A percentile compares a stretch with the other conserved stretches of the same genome.
Conservation (phyloP, 2,888 invertebrate genomes). For the Homarus gammarus region DNA sequence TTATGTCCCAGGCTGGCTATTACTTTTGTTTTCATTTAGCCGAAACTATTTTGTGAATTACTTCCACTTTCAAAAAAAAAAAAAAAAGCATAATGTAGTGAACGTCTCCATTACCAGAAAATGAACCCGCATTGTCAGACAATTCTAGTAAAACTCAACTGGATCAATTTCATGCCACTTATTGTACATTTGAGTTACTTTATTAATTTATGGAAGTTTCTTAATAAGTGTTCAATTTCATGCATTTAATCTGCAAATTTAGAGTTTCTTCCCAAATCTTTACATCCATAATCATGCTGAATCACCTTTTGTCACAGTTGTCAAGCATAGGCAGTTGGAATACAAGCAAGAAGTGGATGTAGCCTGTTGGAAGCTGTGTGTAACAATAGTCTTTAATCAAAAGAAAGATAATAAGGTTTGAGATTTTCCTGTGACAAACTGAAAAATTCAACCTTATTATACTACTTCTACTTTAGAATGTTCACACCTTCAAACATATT, state of each 20-base stretch:
- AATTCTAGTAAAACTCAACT: neutral
- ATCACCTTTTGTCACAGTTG: conserved; percentile 9
- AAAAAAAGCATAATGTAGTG: neutral
- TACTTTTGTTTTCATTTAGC: neutral
- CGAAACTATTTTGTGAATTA: neutral
- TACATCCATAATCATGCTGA: conserved; percentile 10
- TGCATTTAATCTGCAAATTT: neutral
- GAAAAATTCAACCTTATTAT: conserved; percentile 37
- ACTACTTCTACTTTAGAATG: conserved; percentile 17
- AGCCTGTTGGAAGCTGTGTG: conserved; percentile 29
- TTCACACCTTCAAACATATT: conserved; percentile 25
- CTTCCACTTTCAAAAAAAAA: no score
- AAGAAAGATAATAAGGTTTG: conserved; percentile 33
- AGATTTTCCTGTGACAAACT: conserved; percentile 33
- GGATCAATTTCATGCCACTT: neutral
- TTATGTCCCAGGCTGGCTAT: neutral
- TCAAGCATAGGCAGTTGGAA: conserved; percentile 26
- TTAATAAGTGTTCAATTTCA: neutral
- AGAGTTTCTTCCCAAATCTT: neutral
- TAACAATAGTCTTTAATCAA: conserved; percentile 15
- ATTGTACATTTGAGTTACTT: neutral
- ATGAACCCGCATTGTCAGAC: neutral
- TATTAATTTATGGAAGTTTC: neutral
- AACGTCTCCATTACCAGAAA: neutral
- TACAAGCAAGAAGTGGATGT: conserved; percentile 14